Evolutionary conservation across 2,113 vertebrate species (phyloP), one percentile per base, ranked within the genome.

Genomic region (Coturnix japonica): DNA sequence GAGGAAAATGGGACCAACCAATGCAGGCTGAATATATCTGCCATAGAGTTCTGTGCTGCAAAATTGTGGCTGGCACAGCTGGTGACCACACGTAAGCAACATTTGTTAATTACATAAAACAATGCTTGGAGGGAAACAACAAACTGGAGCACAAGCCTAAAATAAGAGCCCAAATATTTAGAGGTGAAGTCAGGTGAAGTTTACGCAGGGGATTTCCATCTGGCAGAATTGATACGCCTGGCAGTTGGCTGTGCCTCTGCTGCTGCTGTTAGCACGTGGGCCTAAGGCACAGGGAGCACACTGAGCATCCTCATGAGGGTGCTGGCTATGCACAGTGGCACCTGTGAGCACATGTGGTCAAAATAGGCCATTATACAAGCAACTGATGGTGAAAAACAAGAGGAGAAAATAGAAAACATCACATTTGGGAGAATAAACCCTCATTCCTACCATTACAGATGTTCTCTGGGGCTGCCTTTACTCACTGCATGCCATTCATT

Each of bases 81-180:
- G 91, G 81, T 70, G 74, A 37, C 86, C 43, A 71, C 71, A 59
- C 76, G 71, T 51, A 94, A 90, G 91, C 74, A 89, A 54, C 66
- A 70, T 82, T 81, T 88, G 81, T 92, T 94, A 93, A 93, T 96
- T 95, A 87, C 67, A 89, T 54, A 85, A 89, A 96, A 96, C 94
- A 95, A 64, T 33, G 81, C 78, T 89, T 76, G 35, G 46, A 3
- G 9, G 53, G 70, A 63, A 64, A 63, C 51, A 87, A 79, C 60
- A 86, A 85, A 84, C 59, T 16, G 22, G 39, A 94, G 73, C 65
- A 81, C 11, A 69, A 85, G 67, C 25, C 87, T 89, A 74, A 54
- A 94, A 66, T 57, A 75, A 54, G 67, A 90, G 71, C 67, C 59
- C 81, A 85, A n/a, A 43, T n/a, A 30, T 39, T 81, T 4, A 63